These are phyloP conservation scores for Latheticus oryzae DNA, from an alignment of 2,888 invertebrate genomes.

Conservation along the genomic window DNA sequence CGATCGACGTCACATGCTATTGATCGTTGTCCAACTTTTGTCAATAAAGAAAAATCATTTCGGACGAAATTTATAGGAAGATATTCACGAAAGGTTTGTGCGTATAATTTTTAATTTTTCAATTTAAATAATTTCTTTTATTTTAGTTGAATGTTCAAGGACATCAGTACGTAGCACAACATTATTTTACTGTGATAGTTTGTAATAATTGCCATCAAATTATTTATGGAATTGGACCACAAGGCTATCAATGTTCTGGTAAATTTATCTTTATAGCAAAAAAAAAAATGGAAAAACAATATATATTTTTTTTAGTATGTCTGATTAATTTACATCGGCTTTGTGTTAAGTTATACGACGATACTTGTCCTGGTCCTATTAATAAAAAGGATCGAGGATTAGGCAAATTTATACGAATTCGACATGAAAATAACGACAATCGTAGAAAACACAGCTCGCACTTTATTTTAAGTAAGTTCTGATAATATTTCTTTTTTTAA, in stretches of 20 bases:
- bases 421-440: constrained; percentile 61
- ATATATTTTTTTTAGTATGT: constrained; percentile 57
- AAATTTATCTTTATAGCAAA: constrained; percentile 54
- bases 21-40: constrained; percentile 85
- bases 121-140: constrained; percentile 33
- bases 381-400: constrained; percentile 62
- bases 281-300: constrained; percentile 7
- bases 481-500: constrained; percentile 17
- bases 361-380: constrained; percentile 64
- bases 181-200: constrained; percentile 89
- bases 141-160: constrained; percentile 82
- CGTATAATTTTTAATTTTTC: background rate
- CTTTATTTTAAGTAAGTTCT: constrained; percentile 65
- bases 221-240: constrained; percentile 95
- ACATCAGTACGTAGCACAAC: constrained; percentile 89
- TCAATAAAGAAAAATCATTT: constrained; percentile 85
- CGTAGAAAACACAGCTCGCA: constrained; percentile 64
- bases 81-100: constrained; percentile 53
- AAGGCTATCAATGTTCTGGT: constrained; percentile 96
- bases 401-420: constrained; percentile 60
- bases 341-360: constrained; percentile 64
- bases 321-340: constrained; percentile 63
- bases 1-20: constrained; percentile 71
- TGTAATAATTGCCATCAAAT: constrained; percentile 94
- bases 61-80: constrained; percentile 74